A percentile compares a stretch with the other conserved stretches of the same genome.
Evolutionary conservation across 2,888 invertebrate genomes (phyloP).

Genomic region (Andrena marginata): DNA sequence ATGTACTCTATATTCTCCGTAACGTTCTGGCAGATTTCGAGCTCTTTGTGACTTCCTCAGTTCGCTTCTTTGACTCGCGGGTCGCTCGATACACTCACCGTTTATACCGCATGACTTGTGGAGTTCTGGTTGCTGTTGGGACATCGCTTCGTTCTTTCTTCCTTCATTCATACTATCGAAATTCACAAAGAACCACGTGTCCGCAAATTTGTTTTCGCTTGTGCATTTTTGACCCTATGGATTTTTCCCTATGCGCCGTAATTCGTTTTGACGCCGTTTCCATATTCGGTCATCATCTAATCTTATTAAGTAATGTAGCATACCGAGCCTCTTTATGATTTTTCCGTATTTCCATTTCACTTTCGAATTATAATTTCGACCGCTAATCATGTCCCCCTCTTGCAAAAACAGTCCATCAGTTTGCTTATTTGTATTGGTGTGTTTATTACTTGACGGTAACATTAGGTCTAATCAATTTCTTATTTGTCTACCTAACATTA

Average conservation of each 20-base stretch:
- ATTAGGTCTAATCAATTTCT: constrained; percentile 37
- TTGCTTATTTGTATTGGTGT: neutral
- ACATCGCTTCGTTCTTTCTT: too few species aligned
- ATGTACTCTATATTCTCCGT: too few species aligned
- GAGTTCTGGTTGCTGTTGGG: too few species aligned
- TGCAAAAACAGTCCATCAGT: neutral
- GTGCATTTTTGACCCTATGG: neutral
- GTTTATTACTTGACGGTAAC: neutral
- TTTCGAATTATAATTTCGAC: neutral
- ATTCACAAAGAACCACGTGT: too few species aligned
- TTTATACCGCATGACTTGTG: too few species aligned
- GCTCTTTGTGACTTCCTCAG: too few species aligned
- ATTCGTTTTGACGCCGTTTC: constrained; percentile 20
- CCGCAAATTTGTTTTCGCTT: too few species aligned
- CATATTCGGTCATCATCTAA: constrained; percentile 14
- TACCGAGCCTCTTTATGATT: neutral
- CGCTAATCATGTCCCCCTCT: constrained; percentile 10
- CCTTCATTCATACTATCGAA: too few species aligned
- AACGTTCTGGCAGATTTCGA: too few species aligned
- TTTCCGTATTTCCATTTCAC: constrained; percentile 23
- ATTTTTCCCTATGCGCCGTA: constrained; percentile 2
- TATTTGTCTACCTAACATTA: constrained; percentile 44
- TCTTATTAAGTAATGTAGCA: constrained; percentile 21
- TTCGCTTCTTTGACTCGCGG: too few species aligned
- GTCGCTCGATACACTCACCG: too few species aligned